phyloP scores from a whole-genome alignment of 2,797 vertebrate genomes.

The Manis crassicaudata region DNA sequence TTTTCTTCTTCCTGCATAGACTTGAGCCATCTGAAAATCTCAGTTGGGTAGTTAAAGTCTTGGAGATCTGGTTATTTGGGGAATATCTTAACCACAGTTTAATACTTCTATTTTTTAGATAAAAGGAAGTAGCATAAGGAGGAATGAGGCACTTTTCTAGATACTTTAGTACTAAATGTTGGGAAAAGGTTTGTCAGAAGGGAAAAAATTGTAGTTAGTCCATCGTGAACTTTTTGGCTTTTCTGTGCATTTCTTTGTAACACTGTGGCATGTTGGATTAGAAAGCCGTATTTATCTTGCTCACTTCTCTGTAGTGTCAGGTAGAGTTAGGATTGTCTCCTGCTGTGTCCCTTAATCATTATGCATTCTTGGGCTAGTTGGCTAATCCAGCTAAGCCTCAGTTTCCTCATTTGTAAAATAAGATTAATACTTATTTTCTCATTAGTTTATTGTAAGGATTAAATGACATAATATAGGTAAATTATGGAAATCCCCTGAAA shows the following conservation, averaged over 20 bases:
- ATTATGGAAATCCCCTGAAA: background rate
- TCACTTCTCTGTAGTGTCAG: background rate
- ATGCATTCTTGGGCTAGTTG: background rate
- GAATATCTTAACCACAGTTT: background rate
- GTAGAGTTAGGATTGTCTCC: background rate
- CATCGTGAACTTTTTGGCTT: background rate
- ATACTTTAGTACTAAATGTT: background rate
- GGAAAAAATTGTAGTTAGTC: background rate
- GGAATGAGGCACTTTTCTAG: background rate
- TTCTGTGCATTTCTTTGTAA: background rate
- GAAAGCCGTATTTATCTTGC: background rate
- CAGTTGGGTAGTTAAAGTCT: background rate
- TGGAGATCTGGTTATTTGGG: background rate
- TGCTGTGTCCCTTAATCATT: background rate
- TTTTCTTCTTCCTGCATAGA: background rate
- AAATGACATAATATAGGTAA: background rate
- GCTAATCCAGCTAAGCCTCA: background rate
- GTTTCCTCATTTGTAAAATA: constrained; percentile 14
- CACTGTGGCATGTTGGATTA: background rate
- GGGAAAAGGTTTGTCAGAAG: background rate
- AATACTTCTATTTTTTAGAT: background rate
- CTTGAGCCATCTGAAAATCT: background rate
- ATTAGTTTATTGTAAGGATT: constrained; percentile 9
- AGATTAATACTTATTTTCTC: background rate
- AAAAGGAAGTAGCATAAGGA: background rate